Evolutionary conservation across 2,113 vertebrate species (phyloP).

Genomic region (Callorhinus ursinus): DNA sequence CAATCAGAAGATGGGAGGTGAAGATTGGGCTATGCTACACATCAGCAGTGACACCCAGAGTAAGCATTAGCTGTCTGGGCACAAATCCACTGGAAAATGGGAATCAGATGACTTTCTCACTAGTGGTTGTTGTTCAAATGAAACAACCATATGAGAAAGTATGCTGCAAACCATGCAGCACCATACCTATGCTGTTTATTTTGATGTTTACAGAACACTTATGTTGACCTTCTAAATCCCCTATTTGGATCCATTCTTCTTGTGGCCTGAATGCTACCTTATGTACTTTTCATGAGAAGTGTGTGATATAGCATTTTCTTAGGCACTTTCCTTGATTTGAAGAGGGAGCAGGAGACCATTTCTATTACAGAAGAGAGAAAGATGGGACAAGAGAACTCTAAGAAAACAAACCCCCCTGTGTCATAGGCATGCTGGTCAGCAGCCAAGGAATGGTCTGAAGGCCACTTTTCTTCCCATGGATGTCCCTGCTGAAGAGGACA

Average conservation of each 20-base stretch:
- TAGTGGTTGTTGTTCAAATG: not conserved
- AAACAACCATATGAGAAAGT: not conserved
- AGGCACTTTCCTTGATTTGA: not conserved
- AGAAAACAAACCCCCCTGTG: not conserved
- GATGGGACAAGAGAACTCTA: not conserved
- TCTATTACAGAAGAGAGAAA: not conserved
- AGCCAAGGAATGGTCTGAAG: not conserved
- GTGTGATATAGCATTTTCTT: not conserved
- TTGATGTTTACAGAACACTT: not conserved
- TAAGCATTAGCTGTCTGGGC: not conserved
- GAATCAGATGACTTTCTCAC: not conserved
- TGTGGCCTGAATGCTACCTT: not conserved
- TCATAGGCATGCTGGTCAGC: not conserved
- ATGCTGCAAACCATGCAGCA: not conserved
- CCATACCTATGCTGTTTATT: not conserved
- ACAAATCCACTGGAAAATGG: not conserved
- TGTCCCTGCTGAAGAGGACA: not conserved
- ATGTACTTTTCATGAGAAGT: not conserved
- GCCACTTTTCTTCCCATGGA: not conserved
- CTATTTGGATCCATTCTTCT: not conserved
- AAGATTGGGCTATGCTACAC: not conserved
- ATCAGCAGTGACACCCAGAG: not conserved
- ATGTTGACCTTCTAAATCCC: not conserved
- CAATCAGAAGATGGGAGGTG: not conserved
- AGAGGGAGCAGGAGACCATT: not conserved